These are phyloP conservation scores for Sabatieria punctata DNA, from an alignment of 2,888 invertebrate genomes.

Conservation along the genomic window DNA sequence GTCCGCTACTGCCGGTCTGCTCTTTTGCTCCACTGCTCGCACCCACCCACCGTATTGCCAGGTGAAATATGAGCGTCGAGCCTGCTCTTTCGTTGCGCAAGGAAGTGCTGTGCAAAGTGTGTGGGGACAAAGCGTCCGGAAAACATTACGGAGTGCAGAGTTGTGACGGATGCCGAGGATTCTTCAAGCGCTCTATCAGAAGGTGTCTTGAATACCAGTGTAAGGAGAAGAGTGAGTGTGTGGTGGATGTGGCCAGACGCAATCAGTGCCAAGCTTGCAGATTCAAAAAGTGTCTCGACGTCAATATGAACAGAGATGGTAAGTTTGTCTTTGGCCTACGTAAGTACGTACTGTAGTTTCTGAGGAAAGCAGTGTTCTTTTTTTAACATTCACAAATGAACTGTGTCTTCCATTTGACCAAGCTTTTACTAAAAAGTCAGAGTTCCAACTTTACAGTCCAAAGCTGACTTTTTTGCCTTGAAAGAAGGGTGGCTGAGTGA, in stretches of 20 bases:
- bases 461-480: too few relatives aligned
- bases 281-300: constrained; percentile 70
- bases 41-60: too few relatives aligned
- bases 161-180: constrained; percentile 52
- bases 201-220: constrained; percentile 39
- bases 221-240: constrained; percentile 67
- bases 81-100: too few relatives aligned
- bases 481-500: too few relatives aligned
- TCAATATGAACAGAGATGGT: constrained; percentile 89
- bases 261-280: constrained; percentile 90
- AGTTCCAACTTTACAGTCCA: too few relatives aligned
- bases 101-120: constrained; percentile 39
- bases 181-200: constrained; percentile 79
- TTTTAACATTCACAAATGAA: too few relatives aligned
- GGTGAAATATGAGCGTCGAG: too few relatives aligned
- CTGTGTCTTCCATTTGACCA: neutral
- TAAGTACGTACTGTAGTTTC: neutral
- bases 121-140: constrained; percentile 41
- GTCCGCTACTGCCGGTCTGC: too few relatives aligned
- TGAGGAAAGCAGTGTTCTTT: neutral
- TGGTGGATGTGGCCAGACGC: constrained; percentile 72
- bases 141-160: constrained; percentile 40
- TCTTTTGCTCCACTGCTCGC: too few relatives aligned
- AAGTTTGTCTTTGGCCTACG: constrained; percentile 12
- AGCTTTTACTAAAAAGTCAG: neutral